A percentile compares a stretch with the other conserved stretches of the same genome.
Conservation (phyloP, 1,140 invertebrate genomes). For the Parasteatoda tepidariorum region DNA sequence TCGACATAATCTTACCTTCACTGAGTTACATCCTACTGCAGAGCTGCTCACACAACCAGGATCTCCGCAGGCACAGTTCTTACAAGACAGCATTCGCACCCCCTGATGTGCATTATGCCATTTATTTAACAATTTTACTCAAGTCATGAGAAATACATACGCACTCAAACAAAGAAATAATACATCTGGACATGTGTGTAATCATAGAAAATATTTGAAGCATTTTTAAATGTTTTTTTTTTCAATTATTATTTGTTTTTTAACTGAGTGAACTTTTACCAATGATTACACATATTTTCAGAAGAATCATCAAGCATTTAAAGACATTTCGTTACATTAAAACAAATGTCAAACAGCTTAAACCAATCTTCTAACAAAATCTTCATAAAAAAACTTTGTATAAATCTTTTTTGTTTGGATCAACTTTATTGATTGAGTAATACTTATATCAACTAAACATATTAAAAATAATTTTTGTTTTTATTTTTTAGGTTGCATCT, state of each 20-base stretch:
- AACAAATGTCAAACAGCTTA: too few species aligned
- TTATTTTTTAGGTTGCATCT: too few species aligned
- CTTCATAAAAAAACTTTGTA: too few species aligned
- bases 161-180: background rate
- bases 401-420: too few species aligned
- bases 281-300: background rate
- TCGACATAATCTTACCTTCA: conserved; percentile 40
- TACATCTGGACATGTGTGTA: background rate
- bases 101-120: conserved; percentile 45
- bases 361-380: too few species aligned
- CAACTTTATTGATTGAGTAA: too few species aligned
- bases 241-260: background rate
- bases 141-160: background rate
- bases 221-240: background rate
- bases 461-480: too few species aligned
- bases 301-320: background rate
- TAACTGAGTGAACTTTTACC: background rate
- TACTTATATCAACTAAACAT: too few species aligned
- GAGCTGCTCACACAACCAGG: conserved; percentile 30
- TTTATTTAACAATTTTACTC: conserved; percentile 4
- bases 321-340: too few species aligned
- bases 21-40: conserved; percentile 32
- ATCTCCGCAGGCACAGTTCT: conserved; percentile 48
- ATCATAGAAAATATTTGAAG: too few species aligned
- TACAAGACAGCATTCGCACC: conserved; percentile 46